phyloP scores from a whole-genome alignment of 1,140 invertebrate genomes.

The Ectropis grisescens region DNA sequence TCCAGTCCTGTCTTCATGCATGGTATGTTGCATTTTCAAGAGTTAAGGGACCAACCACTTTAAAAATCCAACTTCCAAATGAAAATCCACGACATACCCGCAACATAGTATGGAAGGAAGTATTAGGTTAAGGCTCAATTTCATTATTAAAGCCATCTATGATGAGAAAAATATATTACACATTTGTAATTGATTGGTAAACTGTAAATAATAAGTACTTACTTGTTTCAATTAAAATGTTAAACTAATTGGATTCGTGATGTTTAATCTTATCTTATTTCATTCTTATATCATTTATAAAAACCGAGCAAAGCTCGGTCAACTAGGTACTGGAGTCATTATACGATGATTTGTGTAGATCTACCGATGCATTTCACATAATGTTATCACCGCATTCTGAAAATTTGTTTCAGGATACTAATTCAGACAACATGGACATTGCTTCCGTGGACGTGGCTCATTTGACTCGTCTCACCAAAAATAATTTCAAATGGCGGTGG shows the following conservation, averaged over 20 bases:
- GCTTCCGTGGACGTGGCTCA: too few relatives aligned
- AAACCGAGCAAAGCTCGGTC: too few relatives aligned
- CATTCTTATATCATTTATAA: too few relatives aligned
- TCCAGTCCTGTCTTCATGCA: neutral
- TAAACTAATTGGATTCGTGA: neutral
- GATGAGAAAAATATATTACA: neutral
- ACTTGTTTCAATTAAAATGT: neutral
- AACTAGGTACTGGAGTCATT: too few relatives aligned
- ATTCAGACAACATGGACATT: too few relatives aligned
- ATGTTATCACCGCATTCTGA: too few relatives aligned
- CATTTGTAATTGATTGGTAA: neutral
- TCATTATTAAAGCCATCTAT: neutral
- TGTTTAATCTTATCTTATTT: neutral
- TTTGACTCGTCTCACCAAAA: too few relatives aligned
- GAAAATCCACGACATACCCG: constrained; percentile 6
- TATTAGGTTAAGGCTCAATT: constrained; percentile 3
- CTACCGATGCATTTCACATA: too few relatives aligned
- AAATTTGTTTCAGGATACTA: too few relatives aligned
- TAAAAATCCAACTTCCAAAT: constrained; percentile 5
- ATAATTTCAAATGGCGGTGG: too few relatives aligned
- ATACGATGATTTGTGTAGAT: too few relatives aligned
- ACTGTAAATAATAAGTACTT: too few relatives aligned
- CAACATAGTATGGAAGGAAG: constrained; percentile 6
- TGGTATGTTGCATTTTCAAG: constrained; percentile 1
- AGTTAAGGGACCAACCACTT: constrained; percentile 5